Conservation (phyloP, 2,888 invertebrate genomes). For the Acleris emargana region DNA sequence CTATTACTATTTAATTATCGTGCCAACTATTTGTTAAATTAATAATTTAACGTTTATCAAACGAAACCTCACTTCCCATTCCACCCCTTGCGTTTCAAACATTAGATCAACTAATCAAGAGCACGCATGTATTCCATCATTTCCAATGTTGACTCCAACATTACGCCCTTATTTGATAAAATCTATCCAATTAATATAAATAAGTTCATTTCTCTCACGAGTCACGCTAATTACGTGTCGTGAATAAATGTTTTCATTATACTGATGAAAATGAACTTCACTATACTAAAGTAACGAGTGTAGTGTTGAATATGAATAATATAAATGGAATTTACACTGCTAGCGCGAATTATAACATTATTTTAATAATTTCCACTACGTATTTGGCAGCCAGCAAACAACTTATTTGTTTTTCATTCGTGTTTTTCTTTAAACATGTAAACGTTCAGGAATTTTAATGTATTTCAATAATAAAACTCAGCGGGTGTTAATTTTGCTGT, state of each 20-base stretch:
- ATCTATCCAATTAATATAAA: conserved; percentile 63
- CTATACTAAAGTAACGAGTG: background rate
- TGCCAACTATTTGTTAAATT: conserved; percentile 31
- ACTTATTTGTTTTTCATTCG: too few relatives aligned
- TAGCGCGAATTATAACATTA: too few relatives aligned
- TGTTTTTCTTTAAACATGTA: too few relatives aligned
- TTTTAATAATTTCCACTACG: too few relatives aligned
- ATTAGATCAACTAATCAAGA: conserved; percentile 23
- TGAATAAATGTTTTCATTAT: conserved; percentile 47
- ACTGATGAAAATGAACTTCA: conserved; percentile 1
- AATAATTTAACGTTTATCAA: conserved; percentile 26
- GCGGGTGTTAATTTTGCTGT: too few relatives aligned
- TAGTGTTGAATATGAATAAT: background rate
- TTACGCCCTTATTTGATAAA: conserved; percentile 52
- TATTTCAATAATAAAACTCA: too few relatives aligned
- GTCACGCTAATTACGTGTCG: conserved; percentile 53
- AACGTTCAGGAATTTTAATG: too few relatives aligned
- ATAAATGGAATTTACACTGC: too few relatives aligned
- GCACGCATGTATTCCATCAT: conserved; percentile 31
- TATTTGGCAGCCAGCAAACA: too few relatives aligned
- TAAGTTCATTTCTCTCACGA: conserved; percentile 52
- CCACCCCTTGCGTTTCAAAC: conserved; percentile 21
- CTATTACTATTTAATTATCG: conserved; percentile 16
- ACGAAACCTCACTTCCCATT: conserved; percentile 30
- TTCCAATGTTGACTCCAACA: conserved; percentile 40